These are phyloP conservation scores for Dendrolimus houi DNA, from an alignment of 2,888 invertebrate genomes.

Conservation along the genomic window DNA sequence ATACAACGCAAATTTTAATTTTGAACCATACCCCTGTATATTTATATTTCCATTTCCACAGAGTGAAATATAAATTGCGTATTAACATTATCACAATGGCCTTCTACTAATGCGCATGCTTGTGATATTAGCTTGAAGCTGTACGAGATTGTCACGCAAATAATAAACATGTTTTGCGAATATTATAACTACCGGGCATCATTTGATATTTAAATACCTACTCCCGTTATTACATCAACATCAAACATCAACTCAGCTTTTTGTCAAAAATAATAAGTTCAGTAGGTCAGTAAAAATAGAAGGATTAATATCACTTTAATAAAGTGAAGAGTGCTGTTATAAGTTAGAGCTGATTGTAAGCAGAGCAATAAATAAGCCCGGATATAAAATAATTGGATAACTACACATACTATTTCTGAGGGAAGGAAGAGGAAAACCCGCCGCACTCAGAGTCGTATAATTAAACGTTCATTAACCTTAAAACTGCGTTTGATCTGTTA, in stretches of 20 bases:
- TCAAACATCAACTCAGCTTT: not conserved
- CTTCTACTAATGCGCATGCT: not conserved
- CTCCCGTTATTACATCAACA: not conserved
- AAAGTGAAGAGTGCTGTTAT: too few species aligned
- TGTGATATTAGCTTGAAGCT: not conserved
- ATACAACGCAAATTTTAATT: not conserved
- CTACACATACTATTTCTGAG: too few species aligned
- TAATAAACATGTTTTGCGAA: not conserved
- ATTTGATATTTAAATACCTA: not conserved
- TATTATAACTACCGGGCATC: not conserved
- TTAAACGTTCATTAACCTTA: too few species aligned
- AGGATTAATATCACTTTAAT: too few species aligned
- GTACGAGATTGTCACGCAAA: not conserved
- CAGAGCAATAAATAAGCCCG: too few species aligned
- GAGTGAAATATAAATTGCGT: not conserved
- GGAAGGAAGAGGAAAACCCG: too few species aligned
- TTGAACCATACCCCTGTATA: not conserved
- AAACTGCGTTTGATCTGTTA: too few species aligned
- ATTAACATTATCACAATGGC: not conserved
- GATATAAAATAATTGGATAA: too few species aligned
- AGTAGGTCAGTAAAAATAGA: not conserved
- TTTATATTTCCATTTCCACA: not conserved
- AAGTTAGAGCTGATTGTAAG: too few species aligned
- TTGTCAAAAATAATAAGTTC: not conserved
- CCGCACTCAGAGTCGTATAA: too few species aligned